Percentiles rank a stretch among this genome's conserved stretches.
phyloP scores from a whole-genome alignment of 1,140 invertebrate species.

The Plectrocnemia conspersa region DNA sequence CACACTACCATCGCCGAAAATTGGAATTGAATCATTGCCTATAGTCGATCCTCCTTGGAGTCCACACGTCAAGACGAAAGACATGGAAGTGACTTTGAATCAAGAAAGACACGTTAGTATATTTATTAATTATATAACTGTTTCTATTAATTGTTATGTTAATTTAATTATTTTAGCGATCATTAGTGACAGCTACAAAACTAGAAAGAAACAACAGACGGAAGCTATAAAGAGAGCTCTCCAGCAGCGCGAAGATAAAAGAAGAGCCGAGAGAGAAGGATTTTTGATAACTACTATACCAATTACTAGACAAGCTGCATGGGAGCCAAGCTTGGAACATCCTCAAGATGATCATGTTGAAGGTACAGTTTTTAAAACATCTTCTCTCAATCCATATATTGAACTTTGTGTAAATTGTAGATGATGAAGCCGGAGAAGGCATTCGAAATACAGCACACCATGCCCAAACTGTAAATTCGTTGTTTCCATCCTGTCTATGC shows the following conservation, averaged over 20 bases:
- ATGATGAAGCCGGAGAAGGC: constrained; percentile 67
- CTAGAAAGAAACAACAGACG: constrained; percentile 96
- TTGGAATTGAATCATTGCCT: constrained; percentile 88
- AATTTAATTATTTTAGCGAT: constrained; percentile 62
- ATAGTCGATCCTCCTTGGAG: constrained; percentile 99
- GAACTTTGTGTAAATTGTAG: constrained; percentile 34
- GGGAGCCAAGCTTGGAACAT: constrained; percentile 90
- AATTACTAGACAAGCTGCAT: constrained; percentile 90
- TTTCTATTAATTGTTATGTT: constrained; percentile 5
- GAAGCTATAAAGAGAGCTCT: constrained; percentile 94
- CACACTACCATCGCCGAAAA: constrained; percentile 96
- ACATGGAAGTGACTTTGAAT: constrained; percentile 98
- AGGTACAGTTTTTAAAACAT: constrained; percentile 46
- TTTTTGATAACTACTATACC: constrained; percentile 96
- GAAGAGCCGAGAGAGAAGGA: constrained; percentile 88
- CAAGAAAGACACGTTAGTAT: constrained; percentile 90
- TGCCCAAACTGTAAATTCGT: constrained; percentile 83
- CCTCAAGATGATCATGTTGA: constrained; percentile 83
- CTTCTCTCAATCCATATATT: constrained; percentile 3
- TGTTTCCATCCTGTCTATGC: constrained; percentile 96
- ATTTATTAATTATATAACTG: constrained; percentile 3
- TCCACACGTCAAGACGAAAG: constrained; percentile 95
- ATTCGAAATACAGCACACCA: constrained; percentile 69
- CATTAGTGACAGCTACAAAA: constrained; percentile 98
- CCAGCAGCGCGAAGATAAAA: constrained; percentile 92